These are phyloP conservation scores for Phylloscopus trochilus DNA, from an alignment of 2,113 vertebrate genomes.

Conservation along the genomic window DNA sequence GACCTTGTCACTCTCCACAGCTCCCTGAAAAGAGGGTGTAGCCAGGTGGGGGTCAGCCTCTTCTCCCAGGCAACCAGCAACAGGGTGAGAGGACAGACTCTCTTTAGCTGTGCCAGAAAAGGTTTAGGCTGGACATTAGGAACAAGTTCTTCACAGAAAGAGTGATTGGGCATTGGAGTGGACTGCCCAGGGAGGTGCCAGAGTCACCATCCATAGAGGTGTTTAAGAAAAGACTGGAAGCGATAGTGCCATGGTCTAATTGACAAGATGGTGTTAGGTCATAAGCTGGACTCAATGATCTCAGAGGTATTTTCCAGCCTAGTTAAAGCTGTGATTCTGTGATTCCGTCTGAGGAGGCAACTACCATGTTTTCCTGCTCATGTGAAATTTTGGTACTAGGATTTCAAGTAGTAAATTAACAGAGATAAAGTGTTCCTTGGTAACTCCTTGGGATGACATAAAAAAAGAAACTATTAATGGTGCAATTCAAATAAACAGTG, in stretches of 20 bases:
- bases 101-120: not conserved
- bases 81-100: not conserved
- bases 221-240: not conserved
- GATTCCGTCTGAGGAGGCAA: not conserved
- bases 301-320: not conserved
- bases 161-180: not conserved
- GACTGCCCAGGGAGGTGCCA: not conserved
- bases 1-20: not conserved
- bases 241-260: not conserved
- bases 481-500: not conserved
- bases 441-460: not conserved
- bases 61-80: rapidly evolving
- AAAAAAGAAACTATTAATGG: not conserved
- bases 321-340: not conserved
- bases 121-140: not conserved
- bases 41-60: not conserved
- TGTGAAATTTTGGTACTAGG: not conserved
- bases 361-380: not conserved
- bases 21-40: not conserved
- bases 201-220: rapidly evolving
- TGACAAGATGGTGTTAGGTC: not conserved
- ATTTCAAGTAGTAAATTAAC: not conserved
- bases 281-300: not conserved
- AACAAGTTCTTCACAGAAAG: not conserved
- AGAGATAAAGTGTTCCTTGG: not conserved